Percentiles rank a stretch among this genome's conserved stretches.
Evolutionary conservation across 1,140 invertebrate species (phyloP).

Genomic region (Euglossa dilemma): DNA sequence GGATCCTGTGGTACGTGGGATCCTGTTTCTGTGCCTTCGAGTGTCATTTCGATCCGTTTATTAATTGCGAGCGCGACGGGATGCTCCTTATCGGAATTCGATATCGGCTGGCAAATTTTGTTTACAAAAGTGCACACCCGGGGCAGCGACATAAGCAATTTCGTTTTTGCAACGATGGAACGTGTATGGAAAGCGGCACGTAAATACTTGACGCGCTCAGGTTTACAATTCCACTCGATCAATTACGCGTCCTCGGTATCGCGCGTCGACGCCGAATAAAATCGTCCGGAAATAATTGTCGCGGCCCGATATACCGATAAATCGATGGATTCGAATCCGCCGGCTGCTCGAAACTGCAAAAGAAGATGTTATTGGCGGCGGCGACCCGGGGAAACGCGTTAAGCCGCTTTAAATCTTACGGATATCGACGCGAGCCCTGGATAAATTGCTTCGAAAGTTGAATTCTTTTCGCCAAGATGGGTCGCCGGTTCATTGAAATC

Average conservation of each 20-base stretch:
- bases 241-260: neutral
- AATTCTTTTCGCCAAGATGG: neutral
- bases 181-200: neutral
- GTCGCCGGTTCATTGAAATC: neutral
- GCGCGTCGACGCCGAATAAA: neutral
- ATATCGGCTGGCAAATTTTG: slow-evolving; percentile 22
- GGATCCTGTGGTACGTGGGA: too few species aligned
- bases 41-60: neutral
- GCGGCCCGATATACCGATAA: neutral
- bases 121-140: slow-evolving; percentile 18
- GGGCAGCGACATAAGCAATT: neutral
- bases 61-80: slow-evolving; percentile 11
- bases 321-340: neutral
- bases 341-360: neutral
- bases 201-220: neutral
- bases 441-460: slow-evolving; percentile 17
- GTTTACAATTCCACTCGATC: neutral
- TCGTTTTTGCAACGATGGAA: neutral
- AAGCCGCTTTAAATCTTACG: slow-evolving; percentile 21
- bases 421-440: slow-evolving; percentile 15
- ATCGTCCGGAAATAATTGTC: neutral
- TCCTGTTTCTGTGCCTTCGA: neutral
- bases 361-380: neutral
- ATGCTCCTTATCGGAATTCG: slow-evolving; percentile 22
- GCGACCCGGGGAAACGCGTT: neutral